phyloP scores from a whole-genome alignment of 1,140 invertebrate species.

The Teleopsis dalmanni region DNA sequence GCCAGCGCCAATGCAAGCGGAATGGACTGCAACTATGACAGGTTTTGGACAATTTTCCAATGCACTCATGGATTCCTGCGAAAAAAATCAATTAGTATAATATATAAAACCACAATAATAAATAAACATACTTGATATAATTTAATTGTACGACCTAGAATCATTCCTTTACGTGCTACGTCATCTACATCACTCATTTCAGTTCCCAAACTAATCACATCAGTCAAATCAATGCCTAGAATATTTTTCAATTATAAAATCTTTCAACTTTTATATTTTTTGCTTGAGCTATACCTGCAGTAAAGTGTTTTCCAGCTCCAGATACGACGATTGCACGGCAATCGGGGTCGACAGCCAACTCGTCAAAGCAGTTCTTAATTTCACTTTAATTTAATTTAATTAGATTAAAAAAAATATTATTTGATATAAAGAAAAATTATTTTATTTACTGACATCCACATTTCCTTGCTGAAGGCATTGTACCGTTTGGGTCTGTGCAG shows the following conservation, averaged over 20 bases:
- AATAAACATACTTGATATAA: too few species aligned
- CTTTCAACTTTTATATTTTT: too few species aligned
- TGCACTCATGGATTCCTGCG: slow-evolving; percentile 64
- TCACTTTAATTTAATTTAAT: slow-evolving; percentile 64
- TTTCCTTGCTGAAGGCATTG: slow-evolving; percentile 72
- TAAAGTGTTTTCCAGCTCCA: slow-evolving; percentile 73
- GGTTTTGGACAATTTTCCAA: slow-evolving; percentile 80
- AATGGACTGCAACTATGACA: slow-evolving; percentile 80
- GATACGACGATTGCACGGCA: slow-evolving; percentile 80
- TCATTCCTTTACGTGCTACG: slow-evolving; percentile 67
- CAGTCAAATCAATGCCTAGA: slow-evolving; percentile 67
- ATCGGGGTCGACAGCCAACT: slow-evolving; percentile 63
- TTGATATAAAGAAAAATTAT: too few species aligned
- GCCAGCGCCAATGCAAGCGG: slow-evolving; percentile 84
- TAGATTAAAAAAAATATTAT: too few species aligned
- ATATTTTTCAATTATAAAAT: too few species aligned
- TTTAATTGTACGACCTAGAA: slow-evolving; percentile 58
- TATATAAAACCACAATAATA: too few species aligned
- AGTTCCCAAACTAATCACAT: slow-evolving; percentile 53
- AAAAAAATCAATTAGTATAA: too few species aligned
- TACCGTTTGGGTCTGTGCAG: slow-evolving; percentile 81
- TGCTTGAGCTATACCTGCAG: too few species aligned
- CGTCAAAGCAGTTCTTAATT: slow-evolving; percentile 70
- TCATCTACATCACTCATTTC: slow-evolving; percentile 62
- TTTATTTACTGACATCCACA: slow-evolving; percentile 71